phyloP scores from a whole-genome alignment of 2,113 vertebrate genomes.

The Alligator sinensis region DNA sequence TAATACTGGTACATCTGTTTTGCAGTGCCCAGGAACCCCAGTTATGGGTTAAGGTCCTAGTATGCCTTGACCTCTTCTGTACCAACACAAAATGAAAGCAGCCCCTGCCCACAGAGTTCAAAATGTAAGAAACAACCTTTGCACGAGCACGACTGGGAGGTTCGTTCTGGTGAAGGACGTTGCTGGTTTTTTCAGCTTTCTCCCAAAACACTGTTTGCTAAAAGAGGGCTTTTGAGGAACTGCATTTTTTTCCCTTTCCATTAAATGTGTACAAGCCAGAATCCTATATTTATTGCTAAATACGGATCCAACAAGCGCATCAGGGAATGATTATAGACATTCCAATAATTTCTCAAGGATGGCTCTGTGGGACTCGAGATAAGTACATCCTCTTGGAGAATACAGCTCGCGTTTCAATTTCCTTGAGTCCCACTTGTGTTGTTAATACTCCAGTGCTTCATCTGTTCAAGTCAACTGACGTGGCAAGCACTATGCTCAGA shows the following conservation, averaged over 20 bases:
- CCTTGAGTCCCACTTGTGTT: no score
- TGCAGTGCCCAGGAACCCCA: neutral
- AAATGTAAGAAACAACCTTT: neutral
- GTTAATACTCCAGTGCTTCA: neutral
- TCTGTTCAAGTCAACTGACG: neutral
- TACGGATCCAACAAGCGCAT: neutral
- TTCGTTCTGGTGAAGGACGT: neutral
- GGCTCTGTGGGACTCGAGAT: neutral
- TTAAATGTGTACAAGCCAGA: neutral
- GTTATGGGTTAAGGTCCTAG: neutral
- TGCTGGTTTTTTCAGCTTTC: neutral
- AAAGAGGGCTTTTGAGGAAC: neutral
- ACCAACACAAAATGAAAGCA: neutral
- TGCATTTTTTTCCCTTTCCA: neutral
- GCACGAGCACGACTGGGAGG: neutral
- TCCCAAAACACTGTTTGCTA: neutral
- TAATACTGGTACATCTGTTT: neutral
- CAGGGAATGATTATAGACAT: neutral
- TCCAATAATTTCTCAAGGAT: neutral
- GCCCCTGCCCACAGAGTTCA: neutral
- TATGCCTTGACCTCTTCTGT: neutral
- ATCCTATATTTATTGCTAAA: neutral
- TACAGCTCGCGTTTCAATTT: fast-evolving
- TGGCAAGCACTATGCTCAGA: neutral
- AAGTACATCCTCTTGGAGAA: fast-evolving